Evolutionary conservation across 2,888 invertebrate species (phyloP).

Genomic region (Cosmorhoe ocellata): DNA sequence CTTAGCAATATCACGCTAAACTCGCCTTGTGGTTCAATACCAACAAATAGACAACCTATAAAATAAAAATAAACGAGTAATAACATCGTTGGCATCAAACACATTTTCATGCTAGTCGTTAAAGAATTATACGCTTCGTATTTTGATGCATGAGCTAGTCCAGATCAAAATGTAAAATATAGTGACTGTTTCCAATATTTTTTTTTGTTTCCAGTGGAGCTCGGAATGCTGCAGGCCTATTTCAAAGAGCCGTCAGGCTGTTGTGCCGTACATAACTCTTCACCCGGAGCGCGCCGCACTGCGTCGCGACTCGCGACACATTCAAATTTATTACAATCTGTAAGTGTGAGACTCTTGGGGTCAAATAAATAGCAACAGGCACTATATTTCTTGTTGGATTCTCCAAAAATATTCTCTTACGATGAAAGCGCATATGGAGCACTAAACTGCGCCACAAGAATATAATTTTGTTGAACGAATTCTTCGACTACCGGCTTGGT

Average conservation of each 20-base stretch:
- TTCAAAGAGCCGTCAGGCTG: conserved; percentile 40
- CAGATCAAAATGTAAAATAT: conserved; percentile 29
- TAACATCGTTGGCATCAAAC: conserved; percentile 22
- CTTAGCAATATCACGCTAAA: not conserved
- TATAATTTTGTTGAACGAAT: too few species aligned
- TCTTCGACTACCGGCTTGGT: too few species aligned
- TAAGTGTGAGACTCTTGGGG: conserved; percentile 29
- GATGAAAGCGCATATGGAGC: too few species aligned
- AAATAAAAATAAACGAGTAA: too few species aligned
- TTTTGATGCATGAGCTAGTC: conserved; percentile 28
- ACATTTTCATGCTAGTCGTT: conserved; percentile 24
- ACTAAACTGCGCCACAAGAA: too few species aligned
- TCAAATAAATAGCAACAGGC: conserved; percentile 19
- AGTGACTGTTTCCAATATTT: conserved; percentile 30
- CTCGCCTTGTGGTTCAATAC: conserved; percentile 2
- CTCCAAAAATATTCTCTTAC: not conserved
- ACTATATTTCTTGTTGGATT: not conserved
- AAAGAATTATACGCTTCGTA: conserved; percentile 25
- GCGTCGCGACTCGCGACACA: conserved; percentile 61
- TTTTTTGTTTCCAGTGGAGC: conserved; percentile 29
- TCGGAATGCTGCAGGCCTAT: conserved; percentile 35
- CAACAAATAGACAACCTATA: conserved; percentile 5
- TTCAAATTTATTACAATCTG: conserved; percentile 60
- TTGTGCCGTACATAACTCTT: conserved; percentile 37
- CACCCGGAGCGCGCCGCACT: conserved; percentile 54